phyloP scores from a whole-genome alignment of 2,113 vertebrate genomes.

The Colinus virginianus region DNA sequence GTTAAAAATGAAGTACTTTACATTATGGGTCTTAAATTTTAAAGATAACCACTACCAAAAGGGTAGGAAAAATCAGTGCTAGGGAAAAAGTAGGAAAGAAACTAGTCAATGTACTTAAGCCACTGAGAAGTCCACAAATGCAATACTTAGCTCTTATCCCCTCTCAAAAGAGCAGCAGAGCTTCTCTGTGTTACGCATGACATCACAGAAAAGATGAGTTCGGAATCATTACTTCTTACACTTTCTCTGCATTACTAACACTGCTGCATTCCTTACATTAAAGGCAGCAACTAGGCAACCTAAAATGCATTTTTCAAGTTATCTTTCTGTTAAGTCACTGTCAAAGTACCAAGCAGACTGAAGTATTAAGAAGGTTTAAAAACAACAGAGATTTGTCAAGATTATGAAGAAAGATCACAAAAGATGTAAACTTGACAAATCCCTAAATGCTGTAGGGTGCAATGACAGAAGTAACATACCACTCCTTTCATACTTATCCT shows the following conservation, averaged over 20 bases:
- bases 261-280: neutral
- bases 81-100: neutral
- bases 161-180: neutral
- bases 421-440: neutral
- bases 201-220: neutral
- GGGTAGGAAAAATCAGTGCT: neutral
- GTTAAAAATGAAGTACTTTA: neutral
- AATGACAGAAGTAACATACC: neutral
- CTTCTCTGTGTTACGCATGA: neutral
- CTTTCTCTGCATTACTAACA: neutral
- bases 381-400: neutral
- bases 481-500: neutral
- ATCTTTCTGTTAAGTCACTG: neutral
- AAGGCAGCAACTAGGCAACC: neutral
- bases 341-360: neutral
- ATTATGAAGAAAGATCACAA: neutral
- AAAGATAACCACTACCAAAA: neutral
- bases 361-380: neutral
- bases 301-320: neutral
- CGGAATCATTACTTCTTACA: neutral
- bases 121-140: neutral
- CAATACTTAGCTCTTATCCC: accelerated
- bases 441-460: neutral
- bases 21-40: neutral
- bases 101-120: neutral